Base-by-base conservation (phyloP, 2,888 invertebrate genomes). In the Agapetus fuscipes region DNA sequence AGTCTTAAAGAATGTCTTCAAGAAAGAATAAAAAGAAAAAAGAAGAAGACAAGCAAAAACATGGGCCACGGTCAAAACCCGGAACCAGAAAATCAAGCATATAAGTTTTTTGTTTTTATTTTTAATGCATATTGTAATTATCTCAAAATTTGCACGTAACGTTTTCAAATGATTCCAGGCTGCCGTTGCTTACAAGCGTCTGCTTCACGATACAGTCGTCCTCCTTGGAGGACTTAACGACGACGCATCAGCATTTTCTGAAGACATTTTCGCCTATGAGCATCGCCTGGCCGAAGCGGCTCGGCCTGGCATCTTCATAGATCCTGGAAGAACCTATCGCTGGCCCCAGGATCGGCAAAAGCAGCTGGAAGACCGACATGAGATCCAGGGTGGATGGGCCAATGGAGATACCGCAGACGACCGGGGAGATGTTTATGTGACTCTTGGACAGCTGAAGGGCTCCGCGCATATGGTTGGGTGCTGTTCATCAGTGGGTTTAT, bases 191-290 rank as follows among this genome's bases (percentile, higher is more conserved):
- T 74, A 73, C 53, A 66, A 63, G 50, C 59, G 60, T 30, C 62
- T 65, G 42, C 61, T 72, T 41, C 59, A 64, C 40, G 72, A 74
- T 49, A 58, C 66, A 1, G 63, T 67, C 0, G 62, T 63, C 39
- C 54, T 60, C 11, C 52, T 74, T 40, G 65, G 66, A 17, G 66
- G 64, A 2, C 61, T 66, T 2, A 59, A 56, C 35, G 54, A 54
- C 20, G 62, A 64, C 34, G 71, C 73, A 0, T 54, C 56, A 2
- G 57, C 58, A 43, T 73, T 72, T 54, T 64, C 67, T 15, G 61
- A 62, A 10, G 67, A 71, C 47, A 63, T 73, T 43, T 72, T 69
- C 49, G 60, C 60, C 45, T 74, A 71, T 51, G 74, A 75, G 52
- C 68, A 65, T 52, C 53, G 74, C 17, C 61, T 75, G 7, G 72